Evolutionary conservation across 2,888 invertebrate species (phyloP).

Genomic region (Emmelina monodactyla): DNA sequence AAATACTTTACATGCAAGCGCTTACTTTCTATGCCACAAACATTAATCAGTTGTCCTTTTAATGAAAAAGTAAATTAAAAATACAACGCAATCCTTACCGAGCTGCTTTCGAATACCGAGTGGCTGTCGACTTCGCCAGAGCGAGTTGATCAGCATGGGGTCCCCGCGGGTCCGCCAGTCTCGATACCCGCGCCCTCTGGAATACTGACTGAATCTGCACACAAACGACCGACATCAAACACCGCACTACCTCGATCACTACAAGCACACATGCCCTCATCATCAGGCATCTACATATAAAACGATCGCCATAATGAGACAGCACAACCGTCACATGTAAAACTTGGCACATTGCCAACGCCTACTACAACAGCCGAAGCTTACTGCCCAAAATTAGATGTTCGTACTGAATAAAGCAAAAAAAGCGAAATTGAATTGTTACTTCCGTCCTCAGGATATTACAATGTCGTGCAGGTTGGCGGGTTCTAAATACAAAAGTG

Average conservation of each 20-base stretch:
- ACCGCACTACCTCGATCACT: constrained; percentile 6
- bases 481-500: constrained; percentile 21
- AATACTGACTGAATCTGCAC: constrained; percentile 66
- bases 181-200: constrained; percentile 71
- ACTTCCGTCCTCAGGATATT: constrained; percentile 54
- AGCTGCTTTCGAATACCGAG: constrained; percentile 73
- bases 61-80: too few species aligned
- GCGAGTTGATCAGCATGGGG: constrained; percentile 75
- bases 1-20: too few species aligned
- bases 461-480: constrained; percentile 44
- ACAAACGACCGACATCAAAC: constrained; percentile 27
- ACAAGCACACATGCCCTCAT: not conserved
- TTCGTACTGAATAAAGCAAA: constrained; percentile 48
- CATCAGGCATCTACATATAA: not conserved
- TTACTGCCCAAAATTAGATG: constrained; percentile 35
- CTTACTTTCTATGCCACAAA: too few species aligned
- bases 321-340: too few species aligned
- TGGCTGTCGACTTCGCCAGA: constrained; percentile 78
- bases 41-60: too few species aligned
- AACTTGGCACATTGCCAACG: constrained; percentile 50
- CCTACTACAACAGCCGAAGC: constrained; percentile 50
- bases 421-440: constrained; percentile 66
- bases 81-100: constrained; percentile 56
- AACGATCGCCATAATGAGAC: too few species aligned
- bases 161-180: constrained; percentile 76